Conservation (phyloP, 1,140 invertebrate genomes). For the Pogonomyrmex californicus region DNA sequence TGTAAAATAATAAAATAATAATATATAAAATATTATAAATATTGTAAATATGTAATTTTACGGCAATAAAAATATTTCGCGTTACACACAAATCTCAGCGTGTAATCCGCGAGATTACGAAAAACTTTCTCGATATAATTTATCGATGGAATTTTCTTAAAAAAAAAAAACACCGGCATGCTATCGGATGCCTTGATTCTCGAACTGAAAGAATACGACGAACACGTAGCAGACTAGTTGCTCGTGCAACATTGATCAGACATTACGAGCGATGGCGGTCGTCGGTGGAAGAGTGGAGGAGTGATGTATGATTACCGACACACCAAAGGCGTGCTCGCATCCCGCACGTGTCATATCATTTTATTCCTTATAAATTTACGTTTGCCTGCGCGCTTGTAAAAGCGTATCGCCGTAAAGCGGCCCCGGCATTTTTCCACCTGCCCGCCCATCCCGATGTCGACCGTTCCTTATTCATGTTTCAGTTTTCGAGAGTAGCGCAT, state of each 20-base stretch:
- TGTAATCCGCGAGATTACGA: not conserved
- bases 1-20: not conserved
- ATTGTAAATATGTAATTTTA: not conserved
- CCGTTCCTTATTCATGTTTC: constrained; percentile 20
- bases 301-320: constrained; percentile 66
- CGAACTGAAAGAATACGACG: constrained; percentile 35
- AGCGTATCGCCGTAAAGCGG: constrained; percentile 18
- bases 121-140: not conserved
- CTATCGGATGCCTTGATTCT: constrained; percentile 21
- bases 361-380: constrained; percentile 16
- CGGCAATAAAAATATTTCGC: not conserved
- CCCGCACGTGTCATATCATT: constrained; percentile 55
- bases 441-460: not conserved
- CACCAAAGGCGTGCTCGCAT: constrained; percentile 51
- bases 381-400: constrained; percentile 29
- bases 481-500: not conserved
- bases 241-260: constrained; percentile 75
- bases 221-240: constrained; percentile 72
- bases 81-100: not conserved
- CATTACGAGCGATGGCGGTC: constrained; percentile 58
- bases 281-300: not conserved
- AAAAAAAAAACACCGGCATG: not conserved
- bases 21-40: no score
- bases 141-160: not conserved
- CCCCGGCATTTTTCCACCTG: not conserved